Conservation (phyloP, 2,888 invertebrate species). For the Leptopilina drosophilae region DNA sequence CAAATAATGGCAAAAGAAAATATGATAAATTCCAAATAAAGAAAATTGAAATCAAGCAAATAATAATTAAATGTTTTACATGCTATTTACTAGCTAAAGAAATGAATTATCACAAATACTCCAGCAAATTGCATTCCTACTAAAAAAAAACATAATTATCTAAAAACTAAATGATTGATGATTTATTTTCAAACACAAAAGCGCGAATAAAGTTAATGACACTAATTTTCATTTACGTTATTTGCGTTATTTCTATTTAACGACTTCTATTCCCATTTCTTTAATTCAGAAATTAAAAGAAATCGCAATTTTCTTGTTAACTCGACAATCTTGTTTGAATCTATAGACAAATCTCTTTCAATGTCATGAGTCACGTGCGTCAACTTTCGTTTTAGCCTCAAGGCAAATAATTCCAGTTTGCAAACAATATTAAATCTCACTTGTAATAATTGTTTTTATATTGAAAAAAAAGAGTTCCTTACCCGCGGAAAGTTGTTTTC, state of each 20-base stretch:
- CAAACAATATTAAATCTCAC: conserved; percentile 2
- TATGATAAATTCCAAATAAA: no score
- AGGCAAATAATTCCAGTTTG: conserved; percentile 2
- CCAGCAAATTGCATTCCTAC: no score
- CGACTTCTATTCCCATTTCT: not conserved
- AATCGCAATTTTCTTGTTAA: conserved; percentile 28
- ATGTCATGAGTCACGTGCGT: conserved; percentile 24
- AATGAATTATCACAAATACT: no score
- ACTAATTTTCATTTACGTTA: not conserved
- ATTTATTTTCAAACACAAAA: conserved; percentile 1
- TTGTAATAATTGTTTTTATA: conserved; percentile 20
- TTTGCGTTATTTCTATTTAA: not conserved
- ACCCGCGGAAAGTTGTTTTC: conserved; percentile 52
- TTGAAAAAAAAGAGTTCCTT: conserved; percentile 45
- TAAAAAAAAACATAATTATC: no score
- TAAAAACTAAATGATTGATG: not conserved
- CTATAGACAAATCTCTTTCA: conserved; percentile 18
- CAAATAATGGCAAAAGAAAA: no score
- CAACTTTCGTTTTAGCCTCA: conserved; percentile 32
- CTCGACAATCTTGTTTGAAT: conserved; percentile 26
- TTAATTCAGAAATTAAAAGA: conserved; percentile 21
- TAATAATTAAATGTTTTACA: no score
- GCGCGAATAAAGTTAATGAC: not conserved
- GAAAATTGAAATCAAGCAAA: no score
- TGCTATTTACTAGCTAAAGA: no score